phyloP scores from a whole-genome alignment of 2,888 invertebrate genomes.

The Volucella bombylans region DNA sequence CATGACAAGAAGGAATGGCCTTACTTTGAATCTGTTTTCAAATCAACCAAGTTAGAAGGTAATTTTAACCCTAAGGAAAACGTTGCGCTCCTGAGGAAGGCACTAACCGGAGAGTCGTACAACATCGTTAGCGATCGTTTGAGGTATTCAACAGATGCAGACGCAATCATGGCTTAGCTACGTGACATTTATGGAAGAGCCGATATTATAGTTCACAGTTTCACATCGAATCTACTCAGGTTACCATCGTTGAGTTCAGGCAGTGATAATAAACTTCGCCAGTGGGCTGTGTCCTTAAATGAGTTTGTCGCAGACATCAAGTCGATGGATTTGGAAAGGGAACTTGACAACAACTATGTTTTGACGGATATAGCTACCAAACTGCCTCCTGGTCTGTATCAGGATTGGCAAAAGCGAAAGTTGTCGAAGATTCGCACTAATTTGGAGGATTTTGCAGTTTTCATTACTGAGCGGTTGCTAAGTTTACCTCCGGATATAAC shows the following conservation, averaged over 20 bases:
- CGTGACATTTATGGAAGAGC: neutral
- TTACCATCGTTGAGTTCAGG: neutral
- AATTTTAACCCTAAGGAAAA: constrained; percentile 9
- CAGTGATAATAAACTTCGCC: constrained; percentile 8
- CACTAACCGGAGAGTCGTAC: constrained; percentile 5
- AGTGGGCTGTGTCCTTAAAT: constrained; percentile 5
- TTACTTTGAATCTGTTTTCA: constrained; percentile 21
- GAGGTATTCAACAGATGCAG: too few species aligned
- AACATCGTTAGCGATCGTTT: constrained; percentile 8
- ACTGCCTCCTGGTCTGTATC: too few species aligned
- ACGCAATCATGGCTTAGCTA: too few species aligned
- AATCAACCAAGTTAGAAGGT: neutral
- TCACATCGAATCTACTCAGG: constrained; percentile 1
- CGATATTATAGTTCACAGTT: constrained; percentile 18
- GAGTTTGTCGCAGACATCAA: neutral
- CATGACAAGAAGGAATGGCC: constrained; percentile 17
- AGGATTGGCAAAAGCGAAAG: too few species aligned
- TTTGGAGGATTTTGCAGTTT: too few species aligned
- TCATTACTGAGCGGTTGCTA: too few species aligned
- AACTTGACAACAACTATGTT: too few species aligned
- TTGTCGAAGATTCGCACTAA: too few species aligned
- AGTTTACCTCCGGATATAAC: too few species aligned
- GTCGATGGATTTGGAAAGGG: too few species aligned
- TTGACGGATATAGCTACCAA: too few species aligned
- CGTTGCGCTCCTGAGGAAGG: constrained; percentile 4